Percentiles rank a stretch among this genome's conserved stretches.
Conservation (phyloP, 2,113 vertebrate genomes). For the Neopipo cinnamomea region DNA sequence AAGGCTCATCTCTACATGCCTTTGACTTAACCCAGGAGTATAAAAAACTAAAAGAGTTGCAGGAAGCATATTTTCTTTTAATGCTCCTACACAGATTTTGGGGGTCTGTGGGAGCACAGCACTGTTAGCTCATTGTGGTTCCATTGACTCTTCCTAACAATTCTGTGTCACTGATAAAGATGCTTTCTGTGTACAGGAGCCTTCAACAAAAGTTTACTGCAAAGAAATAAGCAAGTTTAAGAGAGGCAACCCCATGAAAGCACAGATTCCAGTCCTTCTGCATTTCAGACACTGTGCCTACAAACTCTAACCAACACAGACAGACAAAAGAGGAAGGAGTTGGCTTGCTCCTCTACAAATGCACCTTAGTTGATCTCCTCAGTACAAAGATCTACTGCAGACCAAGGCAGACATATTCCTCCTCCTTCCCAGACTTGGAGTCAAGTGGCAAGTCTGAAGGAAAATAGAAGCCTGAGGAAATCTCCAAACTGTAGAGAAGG, state of each 20-base stretch:
- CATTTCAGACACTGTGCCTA: neutral
- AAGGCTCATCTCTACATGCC: neutral
- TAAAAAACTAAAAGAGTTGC: neutral
- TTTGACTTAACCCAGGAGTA: neutral
- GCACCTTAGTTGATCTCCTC: neutral
- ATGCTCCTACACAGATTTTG: neutral
- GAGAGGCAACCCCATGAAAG: neutral
- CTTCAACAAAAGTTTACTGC: neutral
- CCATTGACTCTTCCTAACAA: neutral
- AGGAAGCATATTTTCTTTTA: neutral
- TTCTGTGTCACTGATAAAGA: neutral
- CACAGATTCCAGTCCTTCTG: neutral
- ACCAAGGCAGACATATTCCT: neutral
- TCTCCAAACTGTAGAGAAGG: neutral
- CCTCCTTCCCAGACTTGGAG: neutral
- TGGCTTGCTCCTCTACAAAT: neutral
- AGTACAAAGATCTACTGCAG: neutral
- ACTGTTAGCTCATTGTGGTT: neutral
- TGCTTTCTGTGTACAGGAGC: neutral
- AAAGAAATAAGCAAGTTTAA: neutral
- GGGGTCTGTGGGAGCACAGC: neutral
- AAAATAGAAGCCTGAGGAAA: neutral
- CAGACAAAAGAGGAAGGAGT: neutral
- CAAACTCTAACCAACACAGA: accelerated
- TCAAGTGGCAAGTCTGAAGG: neutral